phyloP scores from a whole-genome alignment of 2,797 vertebrate genomes.

The Melanotaenia nigrans region DNA sequence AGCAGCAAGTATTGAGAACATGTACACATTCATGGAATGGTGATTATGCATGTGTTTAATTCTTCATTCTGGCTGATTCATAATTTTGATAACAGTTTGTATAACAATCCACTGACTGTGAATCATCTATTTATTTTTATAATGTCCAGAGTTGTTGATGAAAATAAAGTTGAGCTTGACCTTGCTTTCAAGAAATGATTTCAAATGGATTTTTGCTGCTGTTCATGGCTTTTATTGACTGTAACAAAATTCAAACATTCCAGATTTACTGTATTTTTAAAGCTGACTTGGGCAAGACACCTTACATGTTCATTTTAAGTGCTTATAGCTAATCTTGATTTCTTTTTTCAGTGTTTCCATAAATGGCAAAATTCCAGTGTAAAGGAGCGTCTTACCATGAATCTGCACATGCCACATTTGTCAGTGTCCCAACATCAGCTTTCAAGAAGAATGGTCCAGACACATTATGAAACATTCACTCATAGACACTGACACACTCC shows the following conservation, averaged over 20 bases:
- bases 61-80: conserved; percentile 82
- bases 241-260: not conserved
- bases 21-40: conserved; percentile 78
- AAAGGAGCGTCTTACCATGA: not conserved
- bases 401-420: not conserved
- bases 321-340: too few relatives aligned
- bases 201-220: not conserved
- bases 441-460: too few relatives aligned
- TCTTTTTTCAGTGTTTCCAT: not conserved
- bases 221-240: not conserved
- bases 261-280: not conserved
- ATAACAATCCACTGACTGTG: conserved; percentile 84
- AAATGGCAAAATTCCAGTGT: not conserved
- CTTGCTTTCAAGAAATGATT: conserved; percentile 56
- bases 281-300: too few relatives aligned
- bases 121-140: conserved; percentile 88
- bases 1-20: conserved; percentile 65
- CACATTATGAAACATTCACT: too few relatives aligned
- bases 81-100: conserved; percentile 90
- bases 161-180: conserved; percentile 80
- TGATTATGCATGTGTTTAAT: conserved; percentile 86
- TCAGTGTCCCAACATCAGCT: too few relatives aligned
- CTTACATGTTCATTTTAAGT: not conserved
- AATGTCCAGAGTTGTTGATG: conserved; percentile 79
- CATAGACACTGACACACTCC: too few relatives aligned